These are phyloP conservation scores for Dascyllus trimaculatus DNA, from an alignment of 2,113 vertebrate species.

Conservation along the genomic window DNA sequence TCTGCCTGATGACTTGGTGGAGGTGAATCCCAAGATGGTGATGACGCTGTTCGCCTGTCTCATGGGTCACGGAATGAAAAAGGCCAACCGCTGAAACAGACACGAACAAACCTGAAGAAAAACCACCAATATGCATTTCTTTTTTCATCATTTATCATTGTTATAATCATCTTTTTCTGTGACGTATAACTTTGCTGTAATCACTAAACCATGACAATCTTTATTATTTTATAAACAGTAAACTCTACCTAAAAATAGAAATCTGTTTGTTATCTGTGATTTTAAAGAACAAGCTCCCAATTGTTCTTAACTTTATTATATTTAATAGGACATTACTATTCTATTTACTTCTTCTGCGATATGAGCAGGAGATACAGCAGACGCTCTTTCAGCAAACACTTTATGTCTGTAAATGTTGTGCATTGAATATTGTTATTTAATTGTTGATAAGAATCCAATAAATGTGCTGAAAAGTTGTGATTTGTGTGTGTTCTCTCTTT, in stretches of 20 bases:
- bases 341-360: conserved; percentile 4
- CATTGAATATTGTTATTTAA: conserved; percentile 61
- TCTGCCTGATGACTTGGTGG: conserved; percentile 91
- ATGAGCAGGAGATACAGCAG: neutral
- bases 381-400: conserved; percentile 10
- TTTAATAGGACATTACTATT: conserved; percentile 8
- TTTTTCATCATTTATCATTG: neutral
- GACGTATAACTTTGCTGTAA: neutral
- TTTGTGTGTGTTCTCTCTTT: neutral
- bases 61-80: conserved; percentile 94
- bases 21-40: conserved; percentile 99
- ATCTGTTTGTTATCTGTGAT: conserved; percentile 49
- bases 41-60: conserved; percentile 97
- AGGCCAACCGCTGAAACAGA: conserved; percentile 68
- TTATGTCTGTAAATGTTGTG: conserved; percentile 64
- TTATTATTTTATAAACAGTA: conserved; percentile 8
- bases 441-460: conserved; percentile 55
- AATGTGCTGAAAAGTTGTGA: neutral
- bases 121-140: conserved; percentile 2
- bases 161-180: conserved; percentile 17
- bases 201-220: neutral
- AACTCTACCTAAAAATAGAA: neutral
- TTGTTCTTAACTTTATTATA: conserved; percentile 33
- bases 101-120: conserved; percentile 1
- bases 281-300: conserved; percentile 8